phyloP scores from a whole-genome alignment of 2,797 vertebrate species.

The Oryzias sinensis region DNA sequence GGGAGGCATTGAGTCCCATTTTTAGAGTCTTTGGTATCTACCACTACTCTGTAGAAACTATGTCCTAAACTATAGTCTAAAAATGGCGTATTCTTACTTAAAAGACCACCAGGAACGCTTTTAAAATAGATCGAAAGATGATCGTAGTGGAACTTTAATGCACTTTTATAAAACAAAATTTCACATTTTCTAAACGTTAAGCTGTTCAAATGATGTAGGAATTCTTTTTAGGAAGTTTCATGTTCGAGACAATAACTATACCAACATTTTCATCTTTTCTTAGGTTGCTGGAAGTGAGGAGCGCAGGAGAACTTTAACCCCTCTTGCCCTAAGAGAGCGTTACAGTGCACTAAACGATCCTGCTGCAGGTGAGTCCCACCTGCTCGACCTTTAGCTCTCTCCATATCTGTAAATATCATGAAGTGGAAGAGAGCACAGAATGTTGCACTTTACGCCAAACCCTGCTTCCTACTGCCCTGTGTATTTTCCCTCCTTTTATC shows the following conservation, averaged over 20 bases:
- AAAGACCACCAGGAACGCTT: no score
- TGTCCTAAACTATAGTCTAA: no score
- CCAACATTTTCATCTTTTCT: neutral
- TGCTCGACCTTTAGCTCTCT: slow-evolving; percentile 48
- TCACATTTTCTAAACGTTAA: neutral
- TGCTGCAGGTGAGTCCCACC: slow-evolving; percentile 79
- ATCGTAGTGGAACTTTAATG: neutral
- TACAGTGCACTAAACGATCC: slow-evolving; percentile 91
- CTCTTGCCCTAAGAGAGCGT: slow-evolving; percentile 88
- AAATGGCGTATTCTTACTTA: no score
- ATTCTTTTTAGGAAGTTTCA: neutral
- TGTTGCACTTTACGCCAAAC: slow-evolving; percentile 68
- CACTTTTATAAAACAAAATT: neutral
- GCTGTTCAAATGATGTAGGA: neutral
- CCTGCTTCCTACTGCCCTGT: slow-evolving; percentile 60
- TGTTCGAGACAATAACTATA: neutral
- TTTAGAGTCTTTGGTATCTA: no score
- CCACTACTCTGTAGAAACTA: no score
- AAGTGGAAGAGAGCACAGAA: slow-evolving; percentile 63
- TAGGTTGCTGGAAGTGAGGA: slow-evolving; percentile 88
- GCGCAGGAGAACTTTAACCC: slow-evolving; percentile 88
- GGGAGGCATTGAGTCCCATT: no score
- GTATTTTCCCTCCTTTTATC: slow-evolving; percentile 40
- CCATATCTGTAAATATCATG: slow-evolving; percentile 13
- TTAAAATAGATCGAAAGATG: no score